A percentile compares a stretch with the other conserved stretches of the same genome.
These are phyloP conservation scores for Trichopoda pennipes DNA, from an alignment of 2,888 invertebrate species.

Conservation along the genomic window DNA sequence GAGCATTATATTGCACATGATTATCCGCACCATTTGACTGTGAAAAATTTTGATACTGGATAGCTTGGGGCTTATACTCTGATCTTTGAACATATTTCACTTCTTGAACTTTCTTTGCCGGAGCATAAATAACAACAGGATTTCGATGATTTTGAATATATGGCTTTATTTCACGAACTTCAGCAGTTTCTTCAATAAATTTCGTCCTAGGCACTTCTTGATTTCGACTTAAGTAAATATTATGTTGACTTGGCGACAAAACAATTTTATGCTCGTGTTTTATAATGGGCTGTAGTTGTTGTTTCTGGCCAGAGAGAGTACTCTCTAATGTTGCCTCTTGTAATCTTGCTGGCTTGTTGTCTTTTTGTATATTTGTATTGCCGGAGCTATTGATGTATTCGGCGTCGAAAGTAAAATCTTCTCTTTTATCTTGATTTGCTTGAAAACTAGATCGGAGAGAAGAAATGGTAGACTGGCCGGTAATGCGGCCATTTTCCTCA, in stretches of 20 bases:
- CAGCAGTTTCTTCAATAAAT: constrained; percentile 71
- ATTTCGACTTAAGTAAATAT: constrained; percentile 73
- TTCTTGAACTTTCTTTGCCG: constrained; percentile 63
- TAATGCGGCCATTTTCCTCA: constrained; percentile 33
- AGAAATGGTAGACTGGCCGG: constrained; percentile 46
- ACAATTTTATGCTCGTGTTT: constrained; percentile 77
- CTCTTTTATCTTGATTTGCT: constrained; percentile 27
- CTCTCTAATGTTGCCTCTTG: constrained; percentile 68
- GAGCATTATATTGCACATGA: constrained; percentile 75
- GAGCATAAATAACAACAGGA: constrained; percentile 73
- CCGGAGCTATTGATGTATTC: constrained; percentile 75
- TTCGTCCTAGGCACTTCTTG: constrained; percentile 56
- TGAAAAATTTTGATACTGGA: constrained; percentile 51
- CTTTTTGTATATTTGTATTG: constrained; percentile 71
- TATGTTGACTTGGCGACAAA: constrained; percentile 76
- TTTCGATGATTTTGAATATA: constrained; percentile 72
- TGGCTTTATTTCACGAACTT: constrained; percentile 74
- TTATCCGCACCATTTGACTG: constrained; percentile 37
- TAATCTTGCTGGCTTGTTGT: constrained; percentile 75
- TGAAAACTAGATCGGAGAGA: constrained; percentile 45
- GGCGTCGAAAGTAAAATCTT: constrained; percentile 69
- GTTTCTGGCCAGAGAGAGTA: constrained; percentile 56
- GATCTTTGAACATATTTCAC: constrained; percentile 46
- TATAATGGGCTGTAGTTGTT: constrained; percentile 65
- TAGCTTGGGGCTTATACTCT: constrained; percentile 34